These are phyloP conservation scores for Nasonia vitripennis DNA, from an alignment of 1,140 invertebrate species.

Conservation along the genomic window DNA sequence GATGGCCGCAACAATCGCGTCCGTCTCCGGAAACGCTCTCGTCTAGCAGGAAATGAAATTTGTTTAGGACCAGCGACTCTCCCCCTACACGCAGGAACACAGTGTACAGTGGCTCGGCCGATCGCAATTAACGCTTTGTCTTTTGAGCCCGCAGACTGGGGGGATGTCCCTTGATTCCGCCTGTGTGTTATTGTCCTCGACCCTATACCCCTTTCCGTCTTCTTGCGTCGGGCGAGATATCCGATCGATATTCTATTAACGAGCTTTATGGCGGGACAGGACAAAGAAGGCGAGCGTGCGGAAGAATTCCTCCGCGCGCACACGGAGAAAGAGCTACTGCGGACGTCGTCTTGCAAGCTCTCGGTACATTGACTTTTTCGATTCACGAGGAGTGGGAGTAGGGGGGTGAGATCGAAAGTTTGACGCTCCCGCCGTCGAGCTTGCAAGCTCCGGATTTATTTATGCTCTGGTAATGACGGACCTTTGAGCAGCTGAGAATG, in stretches of 20 bases:
- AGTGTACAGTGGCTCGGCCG: background rate
- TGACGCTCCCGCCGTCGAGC: too few species aligned
- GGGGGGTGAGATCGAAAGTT: background rate
- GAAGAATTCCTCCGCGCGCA: background rate
- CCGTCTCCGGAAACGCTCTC: background rate
- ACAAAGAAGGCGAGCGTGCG: slow-evolving; percentile 18
- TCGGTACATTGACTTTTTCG: slow-evolving; percentile 11
- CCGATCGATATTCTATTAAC: slow-evolving; percentile 41
- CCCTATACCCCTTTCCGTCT: background rate
- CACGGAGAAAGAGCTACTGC: background rate
- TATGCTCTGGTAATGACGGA: too few species aligned
- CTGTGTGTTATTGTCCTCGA: background rate
- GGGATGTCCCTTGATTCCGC: background rate
- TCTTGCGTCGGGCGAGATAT: background rate
- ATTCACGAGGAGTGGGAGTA: background rate
- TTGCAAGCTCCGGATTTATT: too few species aligned
- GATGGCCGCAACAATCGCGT: background rate
- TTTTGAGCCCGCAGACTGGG: background rate
- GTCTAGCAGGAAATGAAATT: slow-evolving; percentile 26
- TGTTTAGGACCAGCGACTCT: slow-evolving; percentile 11
- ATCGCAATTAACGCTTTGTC: slow-evolving; percentile 24
- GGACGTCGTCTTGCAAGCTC: background rate
- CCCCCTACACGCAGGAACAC: background rate
- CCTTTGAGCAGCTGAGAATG: too few species aligned
- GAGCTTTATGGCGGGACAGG: background rate